Conservation (phyloP, 30 jellyfish, hydroid and myxozoan species). For the Aurelia aurita complex sp. Pacific region DNA sequence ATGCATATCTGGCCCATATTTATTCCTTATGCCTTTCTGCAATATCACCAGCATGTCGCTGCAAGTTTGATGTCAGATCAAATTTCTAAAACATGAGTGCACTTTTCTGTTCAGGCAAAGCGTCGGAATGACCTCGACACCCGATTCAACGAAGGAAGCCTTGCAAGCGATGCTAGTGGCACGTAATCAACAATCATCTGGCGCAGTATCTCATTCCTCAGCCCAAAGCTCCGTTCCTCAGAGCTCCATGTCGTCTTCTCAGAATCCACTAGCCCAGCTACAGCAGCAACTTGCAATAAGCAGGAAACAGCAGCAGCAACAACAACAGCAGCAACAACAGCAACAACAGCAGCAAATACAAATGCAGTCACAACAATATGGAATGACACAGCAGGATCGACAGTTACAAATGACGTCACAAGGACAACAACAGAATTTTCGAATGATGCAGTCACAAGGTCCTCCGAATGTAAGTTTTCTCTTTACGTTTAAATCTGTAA, state of each 20-base stretch:
- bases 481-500: too few species aligned
- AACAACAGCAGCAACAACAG: constrained; percentile 66
- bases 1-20: too few species aligned
- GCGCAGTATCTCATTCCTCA: constrained; percentile 37
- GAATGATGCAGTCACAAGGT: constrained; percentile 63
- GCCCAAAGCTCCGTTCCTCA: constrained; percentile 40
- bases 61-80: too few species aligned
- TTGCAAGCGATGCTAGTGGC: constrained; percentile 74
- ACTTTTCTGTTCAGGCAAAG: constrained; percentile 20
- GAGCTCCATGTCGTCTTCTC: constrained; percentile 20
- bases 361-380: constrained; percentile 59
- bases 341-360: constrained; percentile 74
- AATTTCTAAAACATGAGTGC: too few species aligned
- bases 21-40: too few species aligned
- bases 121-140: constrained; percentile 32
- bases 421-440: constrained; percentile 42
- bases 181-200: constrained; percentile 51
- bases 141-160: constrained; percentile 67
- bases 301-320: constrained; percentile 58
- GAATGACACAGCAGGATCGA: constrained; percentile 51
- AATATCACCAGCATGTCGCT: too few species aligned
- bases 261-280: constrained; percentile 39
- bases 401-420: constrained; percentile 68
- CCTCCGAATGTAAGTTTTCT: constrained; percentile 53
- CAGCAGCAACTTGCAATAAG: constrained; percentile 60